phyloP scores from a whole-genome alignment of 2,113 vertebrate species.

The Fulmarus glacialis region DNA sequence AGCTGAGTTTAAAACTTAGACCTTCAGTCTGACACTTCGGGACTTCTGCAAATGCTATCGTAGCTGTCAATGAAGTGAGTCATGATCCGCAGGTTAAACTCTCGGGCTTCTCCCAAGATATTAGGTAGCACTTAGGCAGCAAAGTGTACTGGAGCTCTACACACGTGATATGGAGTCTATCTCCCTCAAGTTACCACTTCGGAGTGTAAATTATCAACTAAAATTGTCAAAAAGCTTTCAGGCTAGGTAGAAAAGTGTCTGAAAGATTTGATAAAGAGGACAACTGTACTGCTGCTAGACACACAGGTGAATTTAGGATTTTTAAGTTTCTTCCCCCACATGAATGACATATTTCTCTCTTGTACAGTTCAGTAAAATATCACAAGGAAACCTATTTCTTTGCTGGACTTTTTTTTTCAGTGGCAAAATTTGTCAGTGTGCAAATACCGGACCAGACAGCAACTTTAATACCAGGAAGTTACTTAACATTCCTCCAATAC shows the following conservation, averaged over 20 bases:
- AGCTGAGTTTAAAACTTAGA: background rate
- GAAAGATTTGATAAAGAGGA: background rate
- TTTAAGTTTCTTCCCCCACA: background rate
- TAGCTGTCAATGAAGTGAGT: background rate
- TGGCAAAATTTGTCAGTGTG: background rate
- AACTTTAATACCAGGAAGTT: background rate
- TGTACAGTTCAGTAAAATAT: background rate
- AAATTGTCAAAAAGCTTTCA: background rate
- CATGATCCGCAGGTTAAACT: background rate
- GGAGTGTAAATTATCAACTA: background rate
- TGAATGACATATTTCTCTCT: background rate
- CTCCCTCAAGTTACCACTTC: background rate
- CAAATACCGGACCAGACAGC: background rate
- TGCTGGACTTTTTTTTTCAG: background rate
- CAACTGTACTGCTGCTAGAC: background rate
- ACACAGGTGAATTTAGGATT: background rate
- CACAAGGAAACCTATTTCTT: background rate
- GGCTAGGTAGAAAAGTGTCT: background rate
- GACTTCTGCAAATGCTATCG: background rate
- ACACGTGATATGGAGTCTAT: rapidly evolving
- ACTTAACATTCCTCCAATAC: background rate
- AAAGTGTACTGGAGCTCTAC: background rate
- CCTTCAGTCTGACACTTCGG: background rate
- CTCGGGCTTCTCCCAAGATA: background rate
- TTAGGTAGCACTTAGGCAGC: background rate